Base-by-base conservation (phyloP, 2,113 vertebrate genomes). In the Tricholaema leucomelas region DNA sequence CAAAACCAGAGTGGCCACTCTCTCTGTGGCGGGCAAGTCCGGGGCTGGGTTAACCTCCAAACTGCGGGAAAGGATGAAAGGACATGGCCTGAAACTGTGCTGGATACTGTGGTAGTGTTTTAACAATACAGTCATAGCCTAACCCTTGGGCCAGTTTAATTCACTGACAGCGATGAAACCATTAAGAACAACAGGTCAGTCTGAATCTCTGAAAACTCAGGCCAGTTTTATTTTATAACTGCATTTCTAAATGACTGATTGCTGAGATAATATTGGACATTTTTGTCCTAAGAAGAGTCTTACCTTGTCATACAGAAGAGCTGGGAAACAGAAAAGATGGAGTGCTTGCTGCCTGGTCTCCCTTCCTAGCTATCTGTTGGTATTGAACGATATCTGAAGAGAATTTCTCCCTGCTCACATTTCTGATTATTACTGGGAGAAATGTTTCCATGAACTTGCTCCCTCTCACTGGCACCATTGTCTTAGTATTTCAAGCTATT, bases 341-440 rank as follows among this genome's bases (percentile, higher is more conserved):
- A 19, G 21, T 66, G 55, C 75, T 90, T 88, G 58, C 42, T 88
- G 78, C 65, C 40, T 94, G 89, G 88, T 85, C 81, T 87, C 81
- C 54, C 85, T 92, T 85, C 54, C 48, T 80, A 82, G 42, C 55
- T 88, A 77, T 54, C 79, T 52, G 33, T 38, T 70, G 52, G 48
- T 50, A 67, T 28, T 77, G 92, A 73, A 73, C 61, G 81, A 64
- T 81, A 76, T 59, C 42, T 71, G 42, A 94, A 70, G 58, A 89
- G 36, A 92, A 87, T 78, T 80, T 88, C 55, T 79, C 30, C 19
- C 33, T 90, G 40, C 60, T 94, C 35, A 42, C 25, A 74, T 56
- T n/a, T 93, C 84, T 89, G 74, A 81, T 73, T 87, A 66, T 73
- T 93, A 94, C 87, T 12, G 28, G 75, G 18, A 92, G 63, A 91